phyloP scores from a whole-genome alignment of 2,888 invertebrate genomes.

The Chelonus formosanus region DNA sequence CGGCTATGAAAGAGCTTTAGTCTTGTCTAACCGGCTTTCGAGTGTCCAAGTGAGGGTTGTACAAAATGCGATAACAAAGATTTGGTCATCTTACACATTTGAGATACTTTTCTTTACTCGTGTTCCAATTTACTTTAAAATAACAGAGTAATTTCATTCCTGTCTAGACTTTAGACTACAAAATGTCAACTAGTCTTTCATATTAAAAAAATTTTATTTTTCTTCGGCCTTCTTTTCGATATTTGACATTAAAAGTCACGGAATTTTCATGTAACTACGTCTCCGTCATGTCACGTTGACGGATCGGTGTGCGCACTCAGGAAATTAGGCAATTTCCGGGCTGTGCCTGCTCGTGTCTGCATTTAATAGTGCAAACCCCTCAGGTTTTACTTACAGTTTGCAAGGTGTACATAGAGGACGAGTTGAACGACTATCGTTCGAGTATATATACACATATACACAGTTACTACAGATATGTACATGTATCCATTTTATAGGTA shows the following conservation, averaged over 20 bases:
- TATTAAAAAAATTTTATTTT: background rate
- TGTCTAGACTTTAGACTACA: background rate
- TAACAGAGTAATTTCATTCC: too few species aligned
- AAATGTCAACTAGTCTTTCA: constrained; percentile 5
- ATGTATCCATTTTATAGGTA: constrained; percentile 6
- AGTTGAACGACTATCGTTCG: constrained; percentile 36
- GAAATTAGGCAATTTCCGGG: constrained; percentile 66
- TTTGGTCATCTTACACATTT: too few species aligned
- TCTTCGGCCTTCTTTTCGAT: constrained; percentile 56
- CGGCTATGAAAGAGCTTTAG: constrained; percentile 18
- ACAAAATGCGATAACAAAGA: too few species aligned
- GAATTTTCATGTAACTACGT: constrained; percentile 60
- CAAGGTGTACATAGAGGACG: constrained; percentile 39
- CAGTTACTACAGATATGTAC: constrained; percentile 11
- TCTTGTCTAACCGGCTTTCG: constrained; percentile 19
- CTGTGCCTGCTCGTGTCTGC: constrained; percentile 63
- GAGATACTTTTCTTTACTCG: too few species aligned
- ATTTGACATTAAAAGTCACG: constrained; percentile 65
- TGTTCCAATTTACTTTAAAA: too few species aligned
- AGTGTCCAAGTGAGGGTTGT: too few species aligned
- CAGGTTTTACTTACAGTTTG: constrained; percentile 51
- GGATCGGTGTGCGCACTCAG: constrained; percentile 65
- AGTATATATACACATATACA: constrained; percentile 23
- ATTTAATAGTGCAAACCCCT: constrained; percentile 58
- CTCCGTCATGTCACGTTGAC: constrained; percentile 64